Evolutionary conservation across 2,113 vertebrate species (phyloP).

Genomic region (Lophochroa leadbeateri): DNA sequence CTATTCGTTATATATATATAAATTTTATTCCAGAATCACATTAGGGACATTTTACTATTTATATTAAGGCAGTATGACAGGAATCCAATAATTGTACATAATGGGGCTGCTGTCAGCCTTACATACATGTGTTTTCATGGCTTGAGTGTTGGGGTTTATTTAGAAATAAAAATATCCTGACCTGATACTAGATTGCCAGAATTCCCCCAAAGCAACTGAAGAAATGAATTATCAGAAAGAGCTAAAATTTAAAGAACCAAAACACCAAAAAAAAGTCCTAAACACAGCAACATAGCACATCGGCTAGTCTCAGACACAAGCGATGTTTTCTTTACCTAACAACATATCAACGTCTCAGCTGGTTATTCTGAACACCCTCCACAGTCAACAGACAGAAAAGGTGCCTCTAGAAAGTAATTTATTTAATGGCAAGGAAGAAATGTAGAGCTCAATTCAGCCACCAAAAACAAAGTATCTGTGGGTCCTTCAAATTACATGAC

Average conservation of each 20-base stretch:
- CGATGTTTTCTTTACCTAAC: neutral
- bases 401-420: neutral
- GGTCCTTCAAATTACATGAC: accelerated
- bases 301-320: neutral
- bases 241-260: neutral
- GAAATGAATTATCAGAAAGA: neutral
- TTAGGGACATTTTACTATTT: neutral
- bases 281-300: neutral
- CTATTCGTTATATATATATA: neutral
- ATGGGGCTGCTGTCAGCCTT: neutral
- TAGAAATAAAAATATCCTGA: neutral
- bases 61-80: neutral
- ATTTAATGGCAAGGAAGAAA: neutral
- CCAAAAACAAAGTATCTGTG: accelerated
- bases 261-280: neutral
- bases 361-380: neutral
- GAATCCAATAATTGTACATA: neutral
- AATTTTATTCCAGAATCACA: neutral
- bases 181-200: neutral
- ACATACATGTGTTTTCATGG: accelerated
- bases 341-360: neutral
- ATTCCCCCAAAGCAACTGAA: neutral
- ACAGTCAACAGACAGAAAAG: accelerated
- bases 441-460: neutral
- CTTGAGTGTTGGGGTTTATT: neutral